Conservation (phyloP, 2,113 vertebrate genomes). For the Onychorhynchus coronatus region DNA sequence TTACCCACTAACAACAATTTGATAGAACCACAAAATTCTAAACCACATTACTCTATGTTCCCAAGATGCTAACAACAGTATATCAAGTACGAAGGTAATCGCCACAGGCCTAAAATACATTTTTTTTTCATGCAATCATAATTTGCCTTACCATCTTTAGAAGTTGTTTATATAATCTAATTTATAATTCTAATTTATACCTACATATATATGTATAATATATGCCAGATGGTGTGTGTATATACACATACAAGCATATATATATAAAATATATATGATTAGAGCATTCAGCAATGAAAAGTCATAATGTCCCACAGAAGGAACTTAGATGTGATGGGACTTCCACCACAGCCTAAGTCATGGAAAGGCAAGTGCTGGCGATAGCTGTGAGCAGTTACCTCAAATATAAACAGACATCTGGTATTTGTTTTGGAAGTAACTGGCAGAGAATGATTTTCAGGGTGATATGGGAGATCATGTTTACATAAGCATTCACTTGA, state of each 20-base stretch:
- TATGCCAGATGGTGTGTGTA: not conserved
- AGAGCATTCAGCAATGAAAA: not conserved
- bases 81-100: not conserved
- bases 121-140: not conserved
- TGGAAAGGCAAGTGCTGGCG: not conserved
- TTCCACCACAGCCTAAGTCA: not conserved
- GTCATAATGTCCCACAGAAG: not conserved
- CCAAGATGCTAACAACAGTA: not conserved
- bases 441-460: slow-evolving; percentile 45
- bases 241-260: no score
- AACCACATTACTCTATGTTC: not conserved
- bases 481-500: slow-evolving; percentile 60
- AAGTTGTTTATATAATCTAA: not conserved
- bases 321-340: not conserved
- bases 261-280: not conserved
- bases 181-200: not conserved
- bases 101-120: not conserved
- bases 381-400: slow-evolving; percentile 27
- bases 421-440: slow-evolving; percentile 61
- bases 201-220: not conserved
- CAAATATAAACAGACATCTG: slow-evolving; percentile 54
- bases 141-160: not conserved
- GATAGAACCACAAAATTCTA: not conserved
- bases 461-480: slow-evolving; percentile 60
- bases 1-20: not conserved